A percentile compares a stretch with the other conserved stretches of the same genome.
These are phyloP conservation scores for Heliconius himera DNA, from an alignment of 1,140 invertebrate genomes.

Conservation along the genomic window DNA sequence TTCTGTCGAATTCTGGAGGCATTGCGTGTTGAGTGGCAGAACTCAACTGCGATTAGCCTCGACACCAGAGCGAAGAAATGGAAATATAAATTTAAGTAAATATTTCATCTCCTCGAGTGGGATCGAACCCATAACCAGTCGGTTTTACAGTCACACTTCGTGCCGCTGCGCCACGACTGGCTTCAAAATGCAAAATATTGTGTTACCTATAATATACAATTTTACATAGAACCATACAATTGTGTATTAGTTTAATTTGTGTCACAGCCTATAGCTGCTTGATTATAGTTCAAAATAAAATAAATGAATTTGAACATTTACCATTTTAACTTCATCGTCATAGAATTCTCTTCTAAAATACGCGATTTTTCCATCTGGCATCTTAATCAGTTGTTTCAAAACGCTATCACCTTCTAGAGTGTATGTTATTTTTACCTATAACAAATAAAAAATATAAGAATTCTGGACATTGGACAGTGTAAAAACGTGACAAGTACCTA, in stretches of 20 bases:
- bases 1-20: too few relatives aligned
- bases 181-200: too few relatives aligned
- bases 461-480: too few relatives aligned
- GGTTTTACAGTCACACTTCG: too few relatives aligned
- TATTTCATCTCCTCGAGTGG: too few relatives aligned
- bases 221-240: not conserved
- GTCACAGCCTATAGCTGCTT: not conserved
- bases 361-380: conserved; percentile 50
- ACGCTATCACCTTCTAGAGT: conserved; percentile 56
- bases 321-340: conserved; percentile 56
- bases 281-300: not conserved
- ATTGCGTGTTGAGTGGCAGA: too few relatives aligned
- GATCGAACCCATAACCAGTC: too few relatives aligned
- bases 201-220: not conserved
- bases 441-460: conserved; percentile 5
- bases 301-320: conserved; percentile 26
- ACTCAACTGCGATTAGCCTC: too few relatives aligned
- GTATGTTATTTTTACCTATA: conserved; percentile 54
- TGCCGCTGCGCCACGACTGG: too few relatives aligned
- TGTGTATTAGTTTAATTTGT: conserved; percentile 1
- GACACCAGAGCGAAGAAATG: too few relatives aligned
- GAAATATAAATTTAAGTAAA: too few relatives aligned
- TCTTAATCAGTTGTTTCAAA: conserved; percentile 54
- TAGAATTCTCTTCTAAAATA: conserved; percentile 57
- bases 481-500: too few relatives aligned